A percentile compares a stretch with the other conserved stretches of the same genome.
Evolutionary conservation across 2,113 vertebrate species (phyloP).

Genomic region (Todiramphus chloris): DNA sequence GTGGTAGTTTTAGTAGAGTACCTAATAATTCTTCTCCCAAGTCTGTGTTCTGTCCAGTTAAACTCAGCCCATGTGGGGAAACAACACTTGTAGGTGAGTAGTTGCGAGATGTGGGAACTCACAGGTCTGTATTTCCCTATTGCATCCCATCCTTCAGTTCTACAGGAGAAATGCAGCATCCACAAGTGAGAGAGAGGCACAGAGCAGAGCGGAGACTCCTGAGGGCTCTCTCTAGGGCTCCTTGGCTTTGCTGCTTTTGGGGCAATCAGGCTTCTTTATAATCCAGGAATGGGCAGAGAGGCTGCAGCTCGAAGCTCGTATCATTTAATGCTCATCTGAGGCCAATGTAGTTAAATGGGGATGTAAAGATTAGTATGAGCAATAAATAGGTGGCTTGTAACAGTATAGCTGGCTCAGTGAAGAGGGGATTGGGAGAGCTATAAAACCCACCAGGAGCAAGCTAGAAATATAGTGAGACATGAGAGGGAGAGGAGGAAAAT

Average conservation of each 20-base stretch:
- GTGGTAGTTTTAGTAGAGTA: not conserved
- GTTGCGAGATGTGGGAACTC: not conserved
- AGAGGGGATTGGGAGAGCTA: constrained; percentile 46
- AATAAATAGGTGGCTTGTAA: constrained; percentile 71
- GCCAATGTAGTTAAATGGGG: constrained; percentile 47
- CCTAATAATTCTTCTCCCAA: not conserved
- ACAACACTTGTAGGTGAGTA: not conserved
- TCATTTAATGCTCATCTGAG: constrained; percentile 58
- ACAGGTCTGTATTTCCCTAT: accelerated
- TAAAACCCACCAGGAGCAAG: constrained; percentile 46
- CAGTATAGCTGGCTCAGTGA: constrained; percentile 23
- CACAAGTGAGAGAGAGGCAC: not conserved
- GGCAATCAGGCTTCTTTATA: not conserved
- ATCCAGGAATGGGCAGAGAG: not conserved
- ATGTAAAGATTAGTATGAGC: constrained; percentile 38
- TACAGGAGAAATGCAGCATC: not conserved
- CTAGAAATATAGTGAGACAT: constrained; percentile 59
- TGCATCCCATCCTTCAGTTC: not conserved
- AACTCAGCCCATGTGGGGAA: not conserved
- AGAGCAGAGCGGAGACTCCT: not conserved
- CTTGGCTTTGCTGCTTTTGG: not conserved
- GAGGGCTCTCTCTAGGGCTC: not conserved
- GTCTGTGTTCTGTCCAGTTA: not conserved
- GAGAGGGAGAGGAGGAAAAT: constrained; percentile 29
- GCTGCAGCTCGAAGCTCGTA: not conserved